phyloP scores from a whole-genome alignment of 2,888 invertebrate genomes.

The Eupithecia tripunctaria region DNA sequence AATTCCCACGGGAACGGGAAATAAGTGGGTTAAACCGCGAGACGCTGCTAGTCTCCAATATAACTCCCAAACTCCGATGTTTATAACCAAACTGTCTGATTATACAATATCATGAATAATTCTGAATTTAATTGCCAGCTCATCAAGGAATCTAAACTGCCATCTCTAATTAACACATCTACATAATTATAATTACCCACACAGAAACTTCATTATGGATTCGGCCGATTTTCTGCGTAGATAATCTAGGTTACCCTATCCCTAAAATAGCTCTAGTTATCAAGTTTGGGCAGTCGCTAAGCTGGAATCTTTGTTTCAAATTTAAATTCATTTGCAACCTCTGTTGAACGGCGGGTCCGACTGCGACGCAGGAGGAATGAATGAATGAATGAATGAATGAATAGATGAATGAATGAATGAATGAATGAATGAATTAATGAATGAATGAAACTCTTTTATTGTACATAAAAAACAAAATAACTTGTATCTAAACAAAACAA shows the following conservation, averaged over 20 bases:
- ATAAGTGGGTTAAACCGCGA: too few species aligned
- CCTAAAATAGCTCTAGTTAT: neutral
- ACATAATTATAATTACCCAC: conserved; percentile 12
- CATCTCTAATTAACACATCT: conserved; percentile 28
- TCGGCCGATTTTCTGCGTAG: neutral
- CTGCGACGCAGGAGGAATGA: too few species aligned
- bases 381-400: too few species aligned
- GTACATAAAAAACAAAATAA: too few species aligned
- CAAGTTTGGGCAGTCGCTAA: neutral
- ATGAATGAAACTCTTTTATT: too few species aligned
- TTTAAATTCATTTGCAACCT: too few species aligned
- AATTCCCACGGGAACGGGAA: too few species aligned
- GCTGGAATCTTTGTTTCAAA: neutral
- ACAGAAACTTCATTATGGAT: neutral
- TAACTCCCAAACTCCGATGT: neutral
- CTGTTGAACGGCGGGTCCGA: too few species aligned
- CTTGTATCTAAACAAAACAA: too few species aligned
- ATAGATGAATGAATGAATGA: too few species aligned
- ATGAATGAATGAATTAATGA: too few species aligned
- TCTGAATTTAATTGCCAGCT: neutral
- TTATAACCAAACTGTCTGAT: neutral
- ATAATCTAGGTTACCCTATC: neutral
- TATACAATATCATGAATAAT: neutral
- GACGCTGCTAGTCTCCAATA: too few species aligned
- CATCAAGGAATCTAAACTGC: conserved; percentile 22